These are phyloP conservation scores for Turritopsis dohrnii DNA, from an alignment of 30 jellyfish, hydroid and myxozoan genomes.

Conservation along the genomic window DNA sequence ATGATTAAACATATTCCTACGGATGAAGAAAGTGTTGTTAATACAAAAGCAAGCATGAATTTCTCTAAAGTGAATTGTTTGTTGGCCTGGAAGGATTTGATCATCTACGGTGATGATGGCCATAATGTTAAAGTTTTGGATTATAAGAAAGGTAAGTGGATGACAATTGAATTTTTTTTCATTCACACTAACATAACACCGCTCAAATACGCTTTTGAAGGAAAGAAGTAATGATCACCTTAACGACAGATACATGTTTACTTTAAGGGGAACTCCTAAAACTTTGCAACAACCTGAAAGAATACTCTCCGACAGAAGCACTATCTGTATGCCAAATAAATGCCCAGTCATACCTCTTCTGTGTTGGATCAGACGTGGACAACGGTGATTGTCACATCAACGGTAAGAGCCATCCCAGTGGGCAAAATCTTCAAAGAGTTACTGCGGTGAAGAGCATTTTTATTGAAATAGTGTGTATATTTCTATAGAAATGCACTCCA, in stretches of 20 bases:
- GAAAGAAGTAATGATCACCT: too few species aligned
- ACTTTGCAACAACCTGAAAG: constrained; percentile 63
- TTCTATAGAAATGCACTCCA: too few species aligned
- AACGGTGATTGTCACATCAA: constrained; percentile 71
- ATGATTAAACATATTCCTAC: not conserved
- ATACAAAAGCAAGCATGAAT: not conserved
- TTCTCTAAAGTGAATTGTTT: constrained; percentile 59
- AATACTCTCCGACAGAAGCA: constrained; percentile 82
- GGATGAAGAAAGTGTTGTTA: not conserved
- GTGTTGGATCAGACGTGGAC: constrained; percentile 84
- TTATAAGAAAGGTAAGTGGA: constrained; percentile 48
- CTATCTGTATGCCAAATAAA: constrained; percentile 40
- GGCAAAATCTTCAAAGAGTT: not conserved
- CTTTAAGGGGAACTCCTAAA: constrained; percentile 54
- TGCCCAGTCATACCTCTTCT: constrained; percentile 37
- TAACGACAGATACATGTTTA: not conserved
- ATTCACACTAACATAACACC: too few species aligned
- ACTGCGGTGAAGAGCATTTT: too few species aligned
- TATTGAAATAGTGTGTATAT: too few species aligned
- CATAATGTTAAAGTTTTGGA: constrained; percentile 64
- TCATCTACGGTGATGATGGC: constrained; percentile 94
- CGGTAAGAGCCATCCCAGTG: constrained; percentile 25
- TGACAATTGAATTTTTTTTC: too few species aligned
- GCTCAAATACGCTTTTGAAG: too few species aligned
- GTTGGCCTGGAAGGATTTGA: constrained; percentile 33